Evolutionary conservation across 1,140 invertebrate species (phyloP).

Genomic region (Aphaenogaster floridana): DNA sequence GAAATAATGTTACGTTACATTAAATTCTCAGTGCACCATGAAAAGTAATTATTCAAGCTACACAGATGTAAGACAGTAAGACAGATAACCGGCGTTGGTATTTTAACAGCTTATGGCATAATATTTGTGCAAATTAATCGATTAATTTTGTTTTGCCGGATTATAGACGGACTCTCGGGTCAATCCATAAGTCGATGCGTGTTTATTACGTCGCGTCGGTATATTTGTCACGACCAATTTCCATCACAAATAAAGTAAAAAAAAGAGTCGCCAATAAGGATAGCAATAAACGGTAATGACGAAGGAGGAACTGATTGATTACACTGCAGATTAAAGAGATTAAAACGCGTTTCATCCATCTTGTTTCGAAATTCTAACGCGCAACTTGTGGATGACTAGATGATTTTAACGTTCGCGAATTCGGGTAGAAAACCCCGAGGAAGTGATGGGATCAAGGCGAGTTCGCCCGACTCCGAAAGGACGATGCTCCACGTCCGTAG

Average conservation of each 20-base stretch:
- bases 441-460: too few species aligned
- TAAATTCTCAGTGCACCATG: background rate
- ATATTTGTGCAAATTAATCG: conserved; percentile 9
- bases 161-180: background rate
- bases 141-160: conserved; percentile 4
- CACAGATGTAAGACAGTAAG: too few species aligned
- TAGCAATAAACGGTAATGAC: background rate
- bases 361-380: background rate
- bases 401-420: background rate
- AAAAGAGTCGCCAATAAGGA: background rate
- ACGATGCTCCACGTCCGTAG: background rate
- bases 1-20: conserved; percentile 9
- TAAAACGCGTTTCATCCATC: background rate
- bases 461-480: background rate
- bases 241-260: background rate
- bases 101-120: background rate
- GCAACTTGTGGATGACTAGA: background rate
- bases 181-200: background rate
- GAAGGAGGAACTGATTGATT: background rate
- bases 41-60: background rate
- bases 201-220: background rate
- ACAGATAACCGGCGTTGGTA: background rate
- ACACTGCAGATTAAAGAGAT: background rate
- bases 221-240: background rate
- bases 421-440: background rate